Evolutionary conservation across 2,888 invertebrate species (phyloP).

Genomic region (Pristionchus exspectatus): DNA sequence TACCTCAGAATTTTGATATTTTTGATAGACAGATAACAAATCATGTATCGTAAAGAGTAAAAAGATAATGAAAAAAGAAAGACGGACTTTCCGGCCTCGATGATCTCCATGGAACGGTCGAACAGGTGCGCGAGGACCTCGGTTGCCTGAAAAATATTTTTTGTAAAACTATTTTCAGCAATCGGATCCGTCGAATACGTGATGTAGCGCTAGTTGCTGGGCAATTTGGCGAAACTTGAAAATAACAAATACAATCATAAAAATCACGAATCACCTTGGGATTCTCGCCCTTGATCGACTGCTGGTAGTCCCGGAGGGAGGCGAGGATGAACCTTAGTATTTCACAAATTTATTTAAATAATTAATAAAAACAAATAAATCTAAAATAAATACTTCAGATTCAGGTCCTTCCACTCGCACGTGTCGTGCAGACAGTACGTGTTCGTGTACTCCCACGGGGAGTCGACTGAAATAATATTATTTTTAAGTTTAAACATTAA

Average conservation of each 20-base stretch:
- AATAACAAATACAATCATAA: too few relatives aligned
- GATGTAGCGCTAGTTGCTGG: neutral
- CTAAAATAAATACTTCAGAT: slow-evolving; percentile 83
- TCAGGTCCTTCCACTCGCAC: slow-evolving; percentile 92
- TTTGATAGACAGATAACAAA: neutral
- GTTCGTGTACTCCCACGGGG: slow-evolving; percentile 89
- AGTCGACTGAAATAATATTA: slow-evolving; percentile 83
- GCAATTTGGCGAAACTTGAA: too few relatives aligned
- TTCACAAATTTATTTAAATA: neutral
- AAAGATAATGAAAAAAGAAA: neutral
- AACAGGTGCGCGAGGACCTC: slow-evolving; percentile 57
- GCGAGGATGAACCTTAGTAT: slow-evolving; percentile 82
- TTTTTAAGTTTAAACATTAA: too few relatives aligned
- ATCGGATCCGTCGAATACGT: neutral
- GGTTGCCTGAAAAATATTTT: slow-evolving; percentile 27
- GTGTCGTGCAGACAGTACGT: slow-evolving; percentile 93
- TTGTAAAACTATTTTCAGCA: neutral
- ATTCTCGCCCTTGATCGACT: slow-evolving; percentile 24
- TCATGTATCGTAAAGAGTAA: neutral
- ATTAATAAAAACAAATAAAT: neutral
- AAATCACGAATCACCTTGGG: neutral
- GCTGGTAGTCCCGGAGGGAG: slow-evolving; percentile 86
- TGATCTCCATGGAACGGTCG: slow-evolving; percentile 60
- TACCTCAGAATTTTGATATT: neutral
- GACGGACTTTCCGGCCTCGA: slow-evolving; percentile 56